These are phyloP conservation scores for Eristalis tenax DNA, from an alignment of 2,888 invertebrate genomes.

Conservation along the genomic window DNA sequence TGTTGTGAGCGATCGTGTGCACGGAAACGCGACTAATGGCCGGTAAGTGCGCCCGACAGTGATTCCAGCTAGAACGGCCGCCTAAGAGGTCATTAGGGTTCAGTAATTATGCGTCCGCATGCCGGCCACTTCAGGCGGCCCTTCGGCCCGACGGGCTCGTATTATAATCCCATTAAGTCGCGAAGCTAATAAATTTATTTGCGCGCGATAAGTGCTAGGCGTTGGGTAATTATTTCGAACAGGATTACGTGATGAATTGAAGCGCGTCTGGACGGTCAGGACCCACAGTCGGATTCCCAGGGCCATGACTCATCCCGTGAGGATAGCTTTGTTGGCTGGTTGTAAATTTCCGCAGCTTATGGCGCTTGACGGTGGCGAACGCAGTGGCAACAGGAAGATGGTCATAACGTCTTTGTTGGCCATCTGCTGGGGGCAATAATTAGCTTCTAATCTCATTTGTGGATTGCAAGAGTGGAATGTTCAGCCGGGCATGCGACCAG, in stretches of 20 bases:
- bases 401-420: slow-evolving; percentile 60
- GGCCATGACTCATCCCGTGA: slow-evolving; percentile 46
- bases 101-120: slow-evolving; percentile 55
- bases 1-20: slow-evolving; percentile 41
- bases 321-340: slow-evolving; percentile 26
- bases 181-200: slow-evolving; percentile 66
- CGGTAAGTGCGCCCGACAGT: slow-evolving; percentile 56
- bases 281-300: slow-evolving; percentile 28
- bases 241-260: slow-evolving; percentile 64
- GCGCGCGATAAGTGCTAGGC: slow-evolving; percentile 61
- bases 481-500: background rate
- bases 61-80: slow-evolving; percentile 20
- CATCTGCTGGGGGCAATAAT: slow-evolving; percentile 46
- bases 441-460: slow-evolving; percentile 59
- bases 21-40: slow-evolving; percentile 48
- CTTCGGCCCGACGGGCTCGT: slow-evolving; percentile 39
- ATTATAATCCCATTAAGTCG: slow-evolving; percentile 70
- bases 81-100: slow-evolving; percentile 67
- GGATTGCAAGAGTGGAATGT: slow-evolving; percentile 31
- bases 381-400: slow-evolving; percentile 57
- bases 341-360: slow-evolving; percentile 49
- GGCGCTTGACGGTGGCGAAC: background rate
- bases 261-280: background rate
- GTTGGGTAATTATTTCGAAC: slow-evolving; percentile 54
- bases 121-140: slow-evolving; percentile 17